Evolutionary conservation across 2,113 vertebrate species (phyloP).

Genomic region (Ceyx cyanopectus): DNA sequence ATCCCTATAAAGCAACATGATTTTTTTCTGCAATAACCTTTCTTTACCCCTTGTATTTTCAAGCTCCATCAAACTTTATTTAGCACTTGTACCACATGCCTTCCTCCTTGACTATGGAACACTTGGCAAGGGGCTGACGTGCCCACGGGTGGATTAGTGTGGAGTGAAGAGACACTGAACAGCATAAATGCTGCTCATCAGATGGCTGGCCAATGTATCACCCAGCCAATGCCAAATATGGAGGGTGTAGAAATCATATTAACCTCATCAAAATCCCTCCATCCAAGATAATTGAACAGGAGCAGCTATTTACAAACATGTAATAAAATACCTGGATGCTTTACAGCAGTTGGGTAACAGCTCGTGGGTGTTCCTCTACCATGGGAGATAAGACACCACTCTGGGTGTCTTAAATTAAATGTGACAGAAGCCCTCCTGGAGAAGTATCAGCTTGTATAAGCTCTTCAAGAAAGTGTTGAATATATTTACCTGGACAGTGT

Average conservation of each 20-base stretch:
- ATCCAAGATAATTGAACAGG: not conserved
- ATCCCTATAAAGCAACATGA: not conserved
- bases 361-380: not conserved
- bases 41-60: not conserved
- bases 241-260: not conserved
- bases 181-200: not conserved
- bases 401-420: not conserved
- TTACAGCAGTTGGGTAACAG: not conserved
- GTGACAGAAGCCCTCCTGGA: not conserved
- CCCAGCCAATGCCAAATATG: not conserved
- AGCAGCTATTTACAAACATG: accelerated
- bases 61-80: not conserved
- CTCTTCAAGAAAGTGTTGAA: not conserved
- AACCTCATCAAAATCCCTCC: not conserved
- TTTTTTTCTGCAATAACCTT: not conserved
- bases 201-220: not conserved
- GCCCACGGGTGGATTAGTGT: not conserved
- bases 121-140: not conserved
- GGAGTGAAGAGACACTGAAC: not conserved
- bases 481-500: slow-evolving; percentile 12
- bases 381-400: not conserved
- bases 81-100: accelerated
- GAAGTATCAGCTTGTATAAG: not conserved
- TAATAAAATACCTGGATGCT: not conserved
- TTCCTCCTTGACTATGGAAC: not conserved